Evolutionary conservation across 2,888 invertebrate genomes (phyloP), one percentile per base, ranked within the genome.

Genomic region (Caenorhabditis afra): DNA sequence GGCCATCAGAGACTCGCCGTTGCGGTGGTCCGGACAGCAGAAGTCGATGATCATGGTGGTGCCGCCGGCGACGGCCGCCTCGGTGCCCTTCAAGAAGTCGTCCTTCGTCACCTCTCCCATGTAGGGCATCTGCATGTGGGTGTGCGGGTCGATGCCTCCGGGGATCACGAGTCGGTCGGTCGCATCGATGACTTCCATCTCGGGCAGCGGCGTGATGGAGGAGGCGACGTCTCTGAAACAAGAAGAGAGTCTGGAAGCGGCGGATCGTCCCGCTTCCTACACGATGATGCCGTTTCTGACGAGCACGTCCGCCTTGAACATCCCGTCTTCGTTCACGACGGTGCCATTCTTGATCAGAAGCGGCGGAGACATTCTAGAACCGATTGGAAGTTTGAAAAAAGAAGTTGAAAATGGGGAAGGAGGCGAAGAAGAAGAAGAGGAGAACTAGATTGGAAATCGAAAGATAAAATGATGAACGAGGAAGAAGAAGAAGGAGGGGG

Each of bases 31-130:
- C 55, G 86, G 87, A 20, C 87, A 86, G n/a, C 89, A 90, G 76
- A 91, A 90, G 70, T 90, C 91, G 76, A 90, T 89, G 23, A 89
- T 89, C 93, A 95, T 97, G 12, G 98, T 99, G 53, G 98, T 99
- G 65, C 98, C 98, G 41, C 98, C 98, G 76, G 98, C 96, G 4
- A 99, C 93, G 0, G 97, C 98, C 0, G 98, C 98, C 90, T 94
- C 94, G 47, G 98, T 98, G 65, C 98, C 98, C 91, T 94, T 94
- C 91, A 97, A 97, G 92, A 98, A 98, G 92, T 97, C 97, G 91
- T 99, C 98, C 8, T 94, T 94, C 1, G 95, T 93, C 87, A 88
- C 85, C 58, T 83, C 83, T 52, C 95, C 96, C 94, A 96, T 95
- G 91, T 96, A 95, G 86, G 96, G 96, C 85, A 96, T 92, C 91